Conservation (phyloP, 2,888 invertebrate genomes). For the Drosophila infuscata region DNA sequence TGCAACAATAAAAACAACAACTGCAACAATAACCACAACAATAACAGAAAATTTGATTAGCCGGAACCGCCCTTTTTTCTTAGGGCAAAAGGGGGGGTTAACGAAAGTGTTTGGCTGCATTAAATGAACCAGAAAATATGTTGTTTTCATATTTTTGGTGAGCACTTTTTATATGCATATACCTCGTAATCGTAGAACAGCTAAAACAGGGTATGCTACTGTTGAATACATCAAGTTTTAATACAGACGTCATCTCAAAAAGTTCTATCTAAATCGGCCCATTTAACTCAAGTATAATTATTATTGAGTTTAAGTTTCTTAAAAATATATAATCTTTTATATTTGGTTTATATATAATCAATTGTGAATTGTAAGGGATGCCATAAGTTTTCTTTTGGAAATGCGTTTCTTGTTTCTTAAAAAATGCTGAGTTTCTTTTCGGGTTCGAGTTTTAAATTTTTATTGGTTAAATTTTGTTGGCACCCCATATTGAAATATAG, state of each 20-base stretch:
- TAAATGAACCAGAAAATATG: constrained; percentile 42
- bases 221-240: neutral
- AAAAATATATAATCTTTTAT: neutral
- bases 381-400: no score
- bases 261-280: neutral
- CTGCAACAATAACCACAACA: constrained; percentile 10
- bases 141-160: neutral
- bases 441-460: neutral
- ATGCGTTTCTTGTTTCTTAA: no score
- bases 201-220: neutral
- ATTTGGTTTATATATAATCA: neutral
- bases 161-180: neutral
- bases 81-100: constrained; percentile 12
- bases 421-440: no score
- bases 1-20: constrained; percentile 1
- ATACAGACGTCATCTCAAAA: neutral
- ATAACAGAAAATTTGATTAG: constrained; percentile 65
- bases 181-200: neutral
- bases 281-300: neutral
- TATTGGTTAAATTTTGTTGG: no score
- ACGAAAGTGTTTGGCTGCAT: constrained; percentile 48
- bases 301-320: neutral
- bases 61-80: constrained; percentile 24
- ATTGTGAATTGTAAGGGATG: neutral
- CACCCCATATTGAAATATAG: neutral